These are phyloP conservation scores for Cryptophagus acutangulus DNA, from an alignment of 2,888 invertebrate species.

Conservation along the genomic window DNA sequence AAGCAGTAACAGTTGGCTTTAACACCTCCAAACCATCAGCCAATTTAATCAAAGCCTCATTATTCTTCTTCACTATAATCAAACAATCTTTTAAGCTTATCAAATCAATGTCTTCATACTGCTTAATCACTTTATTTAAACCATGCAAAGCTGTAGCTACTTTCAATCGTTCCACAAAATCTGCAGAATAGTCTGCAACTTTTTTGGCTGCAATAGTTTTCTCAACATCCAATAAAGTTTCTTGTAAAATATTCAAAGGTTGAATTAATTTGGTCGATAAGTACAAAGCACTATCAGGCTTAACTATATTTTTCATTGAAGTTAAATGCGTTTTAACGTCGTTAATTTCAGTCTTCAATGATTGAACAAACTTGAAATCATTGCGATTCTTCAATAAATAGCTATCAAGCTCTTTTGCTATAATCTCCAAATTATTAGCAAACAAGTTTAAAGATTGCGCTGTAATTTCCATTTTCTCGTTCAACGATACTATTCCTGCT, in stretches of 20 bases:
- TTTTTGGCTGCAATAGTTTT: constrained; percentile 11
- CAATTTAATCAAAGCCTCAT: constrained; percentile 4
- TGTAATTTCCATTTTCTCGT: constrained; percentile 34
- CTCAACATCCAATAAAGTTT: constrained; percentile 16
- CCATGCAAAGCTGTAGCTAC: constrained; percentile 5
- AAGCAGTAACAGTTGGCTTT: constrained; percentile 10
- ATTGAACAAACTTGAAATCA: constrained; percentile 22
- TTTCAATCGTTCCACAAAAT: constrained; percentile 5
- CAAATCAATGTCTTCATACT: not conserved
- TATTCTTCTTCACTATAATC: constrained; percentile 1
- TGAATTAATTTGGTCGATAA: constrained; percentile 10
- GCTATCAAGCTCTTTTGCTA: constrained; percentile 16
- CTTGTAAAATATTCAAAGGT: constrained; percentile 17
- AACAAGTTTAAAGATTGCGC: constrained; percentile 27
- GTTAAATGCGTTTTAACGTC: constrained; percentile 9
- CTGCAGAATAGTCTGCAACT: constrained; percentile 12
- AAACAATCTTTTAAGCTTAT: not conserved
- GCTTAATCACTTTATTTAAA: constrained; percentile 3
- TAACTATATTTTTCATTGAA: constrained; percentile 1
- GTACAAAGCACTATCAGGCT: not conserved
- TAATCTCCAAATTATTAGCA: constrained; percentile 11
- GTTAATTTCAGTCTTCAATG: constrained; percentile 12
- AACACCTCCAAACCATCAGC: constrained; percentile 10
- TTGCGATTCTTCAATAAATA: constrained; percentile 20
- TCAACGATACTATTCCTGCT: constrained; percentile 21